A percentile compares a stretch with the other conserved stretches of the same genome.
Evolutionary conservation across 2,113 vertebrate genomes (phyloP).

Genomic region (Pangasianodon gigas): DNA sequence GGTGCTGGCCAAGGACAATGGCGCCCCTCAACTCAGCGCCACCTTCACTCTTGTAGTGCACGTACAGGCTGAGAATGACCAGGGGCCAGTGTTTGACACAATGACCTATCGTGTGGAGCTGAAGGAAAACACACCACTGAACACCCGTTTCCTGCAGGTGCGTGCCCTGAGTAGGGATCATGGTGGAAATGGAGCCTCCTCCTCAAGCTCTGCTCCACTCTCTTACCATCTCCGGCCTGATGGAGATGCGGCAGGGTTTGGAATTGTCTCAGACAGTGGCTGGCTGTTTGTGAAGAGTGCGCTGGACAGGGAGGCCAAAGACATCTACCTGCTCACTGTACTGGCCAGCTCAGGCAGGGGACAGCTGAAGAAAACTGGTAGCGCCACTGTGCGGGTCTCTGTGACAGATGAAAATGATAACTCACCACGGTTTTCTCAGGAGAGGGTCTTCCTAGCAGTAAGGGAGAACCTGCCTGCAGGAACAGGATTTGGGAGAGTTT

Average conservation of each 20-base stretch:
- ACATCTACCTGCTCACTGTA: slow-evolving; percentile 86
- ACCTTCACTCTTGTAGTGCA: slow-evolving; percentile 89
- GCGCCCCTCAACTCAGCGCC: slow-evolving; percentile 84
- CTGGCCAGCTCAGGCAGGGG: slow-evolving; percentile 79
- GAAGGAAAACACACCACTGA: slow-evolving; percentile 80
- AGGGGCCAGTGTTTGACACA: slow-evolving; percentile 88
- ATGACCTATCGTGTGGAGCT: slow-evolving; percentile 89
- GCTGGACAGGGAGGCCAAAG: slow-evolving; percentile 88
- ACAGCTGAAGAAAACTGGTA: slow-evolving; percentile 79
- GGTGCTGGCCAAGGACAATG: slow-evolving; percentile 82
- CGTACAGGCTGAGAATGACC: slow-evolving; percentile 81
- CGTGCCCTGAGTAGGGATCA: slow-evolving; percentile 82
- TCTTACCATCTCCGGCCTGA: slow-evolving; percentile 86
- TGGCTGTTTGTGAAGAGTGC: slow-evolving; percentile 90
- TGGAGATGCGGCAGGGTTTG: slow-evolving; percentile 85
- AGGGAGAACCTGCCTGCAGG: slow-evolving; percentile 85
- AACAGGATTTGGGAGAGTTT: slow-evolving; percentile 84
- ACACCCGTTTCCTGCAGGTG: slow-evolving; percentile 89
- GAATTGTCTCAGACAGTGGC: slow-evolving; percentile 83
- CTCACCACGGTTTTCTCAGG: slow-evolving; percentile 86
- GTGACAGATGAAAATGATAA: slow-evolving; percentile 94
- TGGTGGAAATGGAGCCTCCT: slow-evolving; percentile 63
- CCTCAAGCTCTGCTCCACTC: slow-evolving; percentile 56
- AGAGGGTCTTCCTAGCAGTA: slow-evolving; percentile 90
- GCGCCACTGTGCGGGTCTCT: slow-evolving; percentile 83